Percentiles rank a stretch among this genome's conserved stretches.
phyloP scores from a whole-genome alignment of 1,140 invertebrate species.

The Aradophagus sp. region DNA sequence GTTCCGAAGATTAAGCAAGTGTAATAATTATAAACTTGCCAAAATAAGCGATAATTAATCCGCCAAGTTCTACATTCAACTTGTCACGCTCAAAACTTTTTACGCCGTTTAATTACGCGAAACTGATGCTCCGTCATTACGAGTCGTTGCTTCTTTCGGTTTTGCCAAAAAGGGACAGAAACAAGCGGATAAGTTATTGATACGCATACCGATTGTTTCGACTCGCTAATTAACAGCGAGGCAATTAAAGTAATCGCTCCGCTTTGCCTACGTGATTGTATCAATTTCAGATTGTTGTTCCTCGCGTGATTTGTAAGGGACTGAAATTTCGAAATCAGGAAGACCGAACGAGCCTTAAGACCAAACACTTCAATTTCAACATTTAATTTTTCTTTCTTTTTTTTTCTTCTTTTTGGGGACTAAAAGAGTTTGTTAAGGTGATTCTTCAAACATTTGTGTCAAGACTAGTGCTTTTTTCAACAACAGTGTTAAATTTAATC shows the following conservation, averaged over 20 bases:
- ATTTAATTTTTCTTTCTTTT: no score
- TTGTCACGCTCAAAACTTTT: not conserved
- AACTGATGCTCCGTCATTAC: slow-evolving; percentile 11
- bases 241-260: no score
- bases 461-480: no score
- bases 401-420: slow-evolving; percentile 1
- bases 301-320: not conserved
- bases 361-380: no score
- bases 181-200: slow-evolving; percentile 5
- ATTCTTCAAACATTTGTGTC: no score
- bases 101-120: slow-evolving; percentile 13
- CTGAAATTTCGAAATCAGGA: not conserved
- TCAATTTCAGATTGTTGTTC: slow-evolving; percentile 1
- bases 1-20: no score
- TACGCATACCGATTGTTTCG: slow-evolving; percentile 1
- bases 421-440: no score
- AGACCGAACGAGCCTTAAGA: not conserved
- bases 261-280: slow-evolving; percentile 6
- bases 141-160: not conserved
- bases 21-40: not conserved
- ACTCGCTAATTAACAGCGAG: not conserved
- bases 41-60: not conserved
- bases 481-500: no score
- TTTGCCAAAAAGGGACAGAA: not conserved
- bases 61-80: not conserved